These are phyloP conservation scores for Zele albiditarsus DNA, from an alignment of 2,888 invertebrate genomes.

Conservation along the genomic window DNA sequence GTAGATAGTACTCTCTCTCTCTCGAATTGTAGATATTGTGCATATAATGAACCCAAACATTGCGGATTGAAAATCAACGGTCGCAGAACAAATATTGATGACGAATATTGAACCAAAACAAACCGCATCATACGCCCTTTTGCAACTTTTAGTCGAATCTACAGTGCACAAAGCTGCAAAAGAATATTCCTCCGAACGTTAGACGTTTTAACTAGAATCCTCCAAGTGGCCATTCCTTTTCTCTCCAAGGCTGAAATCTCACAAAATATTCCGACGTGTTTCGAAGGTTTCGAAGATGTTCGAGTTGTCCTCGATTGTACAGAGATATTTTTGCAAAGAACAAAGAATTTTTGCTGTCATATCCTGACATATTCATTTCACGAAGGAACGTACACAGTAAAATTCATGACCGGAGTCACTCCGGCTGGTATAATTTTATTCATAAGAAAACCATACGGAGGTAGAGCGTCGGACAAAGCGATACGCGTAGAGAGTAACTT, in stretches of 20 bases:
- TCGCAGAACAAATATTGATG: no score
- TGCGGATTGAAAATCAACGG: no score
- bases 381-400: conserved; percentile 52
- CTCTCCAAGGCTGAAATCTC: conserved; percentile 49
- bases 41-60: no score
- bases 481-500: conserved; percentile 31
- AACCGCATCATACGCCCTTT: no score
- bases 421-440: conserved; percentile 54
- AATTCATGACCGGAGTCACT: conserved; percentile 55
- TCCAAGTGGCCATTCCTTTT: conserved; percentile 21
- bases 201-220: background rate
- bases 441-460: conserved; percentile 51
- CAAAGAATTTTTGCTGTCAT: conserved; percentile 51
- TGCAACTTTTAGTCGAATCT: no score
- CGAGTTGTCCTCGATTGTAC: conserved; percentile 57
- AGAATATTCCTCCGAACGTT: no score
- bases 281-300: conserved; percentile 50
- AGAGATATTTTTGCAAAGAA: conserved; percentile 52
- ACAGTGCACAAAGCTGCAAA: no score
- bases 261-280: conserved; percentile 55
- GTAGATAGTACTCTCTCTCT: no score
- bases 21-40: no score
- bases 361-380: conserved; percentile 55
- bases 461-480: conserved; percentile 29
- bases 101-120: no score